These are phyloP conservation scores for Ambastaia sidthimunki DNA, from an alignment of 2,797 vertebrate genomes.

Conservation along the genomic window DNA sequence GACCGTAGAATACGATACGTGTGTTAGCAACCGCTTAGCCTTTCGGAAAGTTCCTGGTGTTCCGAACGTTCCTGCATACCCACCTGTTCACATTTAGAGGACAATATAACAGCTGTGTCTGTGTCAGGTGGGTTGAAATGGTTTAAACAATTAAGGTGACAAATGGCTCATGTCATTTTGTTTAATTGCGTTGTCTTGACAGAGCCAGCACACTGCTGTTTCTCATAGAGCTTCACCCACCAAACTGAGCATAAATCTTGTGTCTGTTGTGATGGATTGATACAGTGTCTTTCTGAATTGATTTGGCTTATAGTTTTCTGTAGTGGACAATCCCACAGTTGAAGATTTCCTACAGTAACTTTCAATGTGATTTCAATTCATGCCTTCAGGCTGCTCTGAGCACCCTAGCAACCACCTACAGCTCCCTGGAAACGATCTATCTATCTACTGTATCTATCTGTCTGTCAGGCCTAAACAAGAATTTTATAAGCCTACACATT, in stretches of 20 bases:
- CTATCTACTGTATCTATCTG: background rate
- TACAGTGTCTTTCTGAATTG: background rate
- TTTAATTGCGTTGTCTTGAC: background rate
- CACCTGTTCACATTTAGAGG: conserved; percentile 8
- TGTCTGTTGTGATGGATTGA: background rate
- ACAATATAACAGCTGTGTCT: background rate
- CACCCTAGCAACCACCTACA: background rate
- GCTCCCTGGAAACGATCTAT: background rate
- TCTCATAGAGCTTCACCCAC: no score
- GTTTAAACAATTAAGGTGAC: background rate
- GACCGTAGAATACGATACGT: background rate
- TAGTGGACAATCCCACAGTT: background rate
- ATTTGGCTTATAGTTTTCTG: background rate
- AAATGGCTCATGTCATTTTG: background rate
- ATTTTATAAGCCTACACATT: background rate
- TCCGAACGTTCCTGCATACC: conserved; percentile 2
- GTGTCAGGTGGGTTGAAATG: background rate
- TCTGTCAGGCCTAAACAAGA: background rate
- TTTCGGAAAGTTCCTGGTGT: conserved; percentile 14
- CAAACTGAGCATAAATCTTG: no score
- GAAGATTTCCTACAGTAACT: background rate
- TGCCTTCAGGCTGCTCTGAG: background rate
- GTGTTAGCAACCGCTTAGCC: conserved; percentile 3
- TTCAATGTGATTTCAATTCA: background rate
- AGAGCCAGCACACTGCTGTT: background rate